Conservation (phyloP, 2,113 vertebrate species). For the Lagopus muta region DNA sequence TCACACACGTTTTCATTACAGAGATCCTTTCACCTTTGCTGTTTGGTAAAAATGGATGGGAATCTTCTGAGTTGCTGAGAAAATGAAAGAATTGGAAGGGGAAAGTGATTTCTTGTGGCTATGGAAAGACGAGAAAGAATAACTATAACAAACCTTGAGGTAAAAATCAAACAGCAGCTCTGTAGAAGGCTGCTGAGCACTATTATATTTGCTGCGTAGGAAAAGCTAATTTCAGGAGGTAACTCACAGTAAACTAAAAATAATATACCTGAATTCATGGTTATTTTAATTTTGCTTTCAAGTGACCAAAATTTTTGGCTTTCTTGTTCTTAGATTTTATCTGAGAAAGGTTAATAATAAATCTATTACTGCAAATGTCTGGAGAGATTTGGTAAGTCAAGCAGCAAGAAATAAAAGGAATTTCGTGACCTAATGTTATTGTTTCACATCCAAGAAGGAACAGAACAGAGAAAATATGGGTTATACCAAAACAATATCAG, state of each 20-base stretch:
- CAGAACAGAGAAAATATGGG: background rate
- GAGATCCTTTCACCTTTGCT: background rate
- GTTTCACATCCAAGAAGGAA: background rate
- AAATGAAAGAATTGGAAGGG: background rate
- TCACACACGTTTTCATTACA: background rate
- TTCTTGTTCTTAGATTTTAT: constrained; percentile 3
- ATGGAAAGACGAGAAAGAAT: background rate
- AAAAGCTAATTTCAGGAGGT: background rate
- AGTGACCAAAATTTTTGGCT: background rate
- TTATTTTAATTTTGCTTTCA: constrained; percentile 28
- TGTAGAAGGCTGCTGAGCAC: background rate
- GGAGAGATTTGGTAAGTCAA: background rate
- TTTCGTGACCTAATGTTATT: background rate
- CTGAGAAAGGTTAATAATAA: constrained; percentile 20
- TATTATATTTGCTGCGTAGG: background rate
- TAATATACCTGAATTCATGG: background rate
- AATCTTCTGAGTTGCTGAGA: background rate
- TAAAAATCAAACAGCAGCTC: background rate
- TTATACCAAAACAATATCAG: background rate
- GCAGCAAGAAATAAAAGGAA: background rate
- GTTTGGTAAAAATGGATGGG: background rate
- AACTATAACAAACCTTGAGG: background rate
- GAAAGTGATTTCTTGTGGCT: background rate
- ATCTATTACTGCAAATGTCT: background rate
- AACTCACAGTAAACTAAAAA: background rate